Base-by-base conservation (phyloP, 2,113 vertebrate genomes). In the Dicentrarchus labrax region DNA sequence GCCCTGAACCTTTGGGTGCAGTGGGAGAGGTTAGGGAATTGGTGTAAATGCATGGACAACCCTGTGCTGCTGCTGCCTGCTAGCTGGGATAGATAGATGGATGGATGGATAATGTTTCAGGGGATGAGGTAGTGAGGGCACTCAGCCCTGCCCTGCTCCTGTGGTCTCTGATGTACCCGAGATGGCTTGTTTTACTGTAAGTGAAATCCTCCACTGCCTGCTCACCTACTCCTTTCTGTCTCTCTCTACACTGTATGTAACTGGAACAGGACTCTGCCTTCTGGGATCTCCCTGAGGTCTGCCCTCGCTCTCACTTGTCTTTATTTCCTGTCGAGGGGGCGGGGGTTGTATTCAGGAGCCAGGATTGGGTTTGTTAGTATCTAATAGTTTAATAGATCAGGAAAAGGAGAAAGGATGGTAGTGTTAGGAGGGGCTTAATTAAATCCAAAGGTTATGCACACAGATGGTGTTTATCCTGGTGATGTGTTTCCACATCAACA, bases 151-250 rank as follows among this genome's bases (percentile, higher is more conserved):
- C 92, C 90, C 91, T 88, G 81, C 88, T 82, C 82, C 91, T 90
- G 88, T 83, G 85, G 88, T 91, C 90, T 94, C 88, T 84, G 86
- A 89, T 89, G 84, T 77, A 88, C 88, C 83, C 83, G 69, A 88
- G 88, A 90, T 81, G 88, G 92, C 89, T 92, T 92, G 89, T 94
- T 94, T 95, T 94, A 93, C 91, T 92, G 94, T 93, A 95, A 94
- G 89, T 86, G 89, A 95, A 94, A 93, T 92, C 90, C 86, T 92
- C 80, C 80, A 61, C 90, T 91, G 90, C 88, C 91, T 91, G 87
- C 86, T 91, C 85, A 76, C 86, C 74, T 90, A 67, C 78, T 87
- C 76, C 69, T 86, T 48, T 87, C 79, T 65, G n/a, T 88, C 74
- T 90, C 82, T 68, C 56, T 85, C 50, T 78, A 59, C 82, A 76